Percentiles rank a stretch among this genome's conserved stretches.
Evolutionary conservation across 2,888 invertebrate genomes (phyloP).

Genomic region (Rhagium mordax): DNA sequence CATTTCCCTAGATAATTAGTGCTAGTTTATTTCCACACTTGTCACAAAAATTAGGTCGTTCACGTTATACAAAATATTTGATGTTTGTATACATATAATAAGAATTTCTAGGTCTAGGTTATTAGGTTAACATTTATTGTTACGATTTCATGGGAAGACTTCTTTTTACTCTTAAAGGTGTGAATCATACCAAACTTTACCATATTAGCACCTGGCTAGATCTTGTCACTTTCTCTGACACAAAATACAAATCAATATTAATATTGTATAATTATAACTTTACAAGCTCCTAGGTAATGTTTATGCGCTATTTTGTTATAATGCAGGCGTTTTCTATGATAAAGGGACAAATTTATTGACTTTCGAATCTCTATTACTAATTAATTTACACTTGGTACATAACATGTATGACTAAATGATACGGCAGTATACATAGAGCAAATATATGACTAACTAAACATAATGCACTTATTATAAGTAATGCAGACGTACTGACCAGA

Average conservation of each 20-base stretch:
- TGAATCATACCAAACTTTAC: background rate
- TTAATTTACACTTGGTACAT: too few relatives aligned
- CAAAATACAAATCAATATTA: background rate
- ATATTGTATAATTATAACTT: background rate
- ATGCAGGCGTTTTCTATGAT: too few relatives aligned
- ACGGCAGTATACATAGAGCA: too few relatives aligned
- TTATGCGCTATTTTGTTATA: too few relatives aligned
- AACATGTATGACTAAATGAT: too few relatives aligned
- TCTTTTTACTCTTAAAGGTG: background rate
- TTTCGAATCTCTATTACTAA: too few relatives aligned
- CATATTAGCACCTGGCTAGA: background rate
- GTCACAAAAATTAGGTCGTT: background rate
- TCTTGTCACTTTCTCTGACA: background rate
- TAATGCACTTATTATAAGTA: too few relatives aligned
- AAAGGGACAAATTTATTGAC: too few relatives aligned
- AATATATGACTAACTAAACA: too few relatives aligned
- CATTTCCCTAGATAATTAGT: background rate
- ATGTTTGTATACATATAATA: background rate
- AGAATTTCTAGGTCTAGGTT: conserved; percentile 14
- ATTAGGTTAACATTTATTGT: conserved; percentile 18
- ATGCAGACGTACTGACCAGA: too few relatives aligned
- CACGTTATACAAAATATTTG: background rate
- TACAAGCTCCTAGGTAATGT: too few relatives aligned
- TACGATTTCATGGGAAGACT: conserved; percentile 11
- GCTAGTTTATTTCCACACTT: background rate